A percentile compares a stretch with the other conserved stretches of the same genome.
These are phyloP conservation scores for Oithona nana DNA, from an alignment of 2,888 invertebrate genomes.

Conservation along the genomic window DNA sequence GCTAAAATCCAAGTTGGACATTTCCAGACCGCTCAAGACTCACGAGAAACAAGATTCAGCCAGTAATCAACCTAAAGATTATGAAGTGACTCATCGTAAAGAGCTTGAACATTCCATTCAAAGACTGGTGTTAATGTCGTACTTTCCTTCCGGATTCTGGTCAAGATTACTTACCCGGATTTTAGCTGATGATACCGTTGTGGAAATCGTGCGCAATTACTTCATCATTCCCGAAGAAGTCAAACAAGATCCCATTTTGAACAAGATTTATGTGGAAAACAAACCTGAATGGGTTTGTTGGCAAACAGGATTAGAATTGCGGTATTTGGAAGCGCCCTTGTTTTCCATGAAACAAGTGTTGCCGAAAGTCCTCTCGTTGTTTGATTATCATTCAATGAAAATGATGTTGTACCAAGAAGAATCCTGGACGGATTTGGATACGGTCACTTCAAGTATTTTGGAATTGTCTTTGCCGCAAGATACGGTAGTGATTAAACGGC, in stretches of 20 bases:
- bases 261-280: conserved; percentile 39
- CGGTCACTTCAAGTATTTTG: conserved; percentile 56
- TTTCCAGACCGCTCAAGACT: conserved; percentile 3
- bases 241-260: conserved; percentile 28
- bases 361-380: conserved; percentile 21
- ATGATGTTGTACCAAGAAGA: conserved; percentile 48
- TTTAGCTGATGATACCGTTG: conserved; percentile 65
- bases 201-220: conserved; percentile 52
- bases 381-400: conserved; percentile 23
- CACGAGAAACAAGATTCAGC: not conserved
- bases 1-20: not conserved
- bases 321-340: conserved; percentile 57
- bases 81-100: conserved; percentile 22
- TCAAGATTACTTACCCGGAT: conserved; percentile 77
- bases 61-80: conserved; percentile 19
- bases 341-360: conserved; percentile 64
- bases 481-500: conserved; percentile 38
- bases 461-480: conserved; percentile 65
- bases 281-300: conserved; percentile 79
- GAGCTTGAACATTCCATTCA: conserved; percentile 26
- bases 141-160: conserved; percentile 97
- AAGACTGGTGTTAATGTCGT: conserved; percentile 73
- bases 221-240: conserved; percentile 40
- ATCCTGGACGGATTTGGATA: conserved; percentile 62
- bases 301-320: conserved; percentile 74